phyloP scores from a whole-genome alignment of 1,140 invertebrate species.

The Adoxophyes honmai region DNA sequence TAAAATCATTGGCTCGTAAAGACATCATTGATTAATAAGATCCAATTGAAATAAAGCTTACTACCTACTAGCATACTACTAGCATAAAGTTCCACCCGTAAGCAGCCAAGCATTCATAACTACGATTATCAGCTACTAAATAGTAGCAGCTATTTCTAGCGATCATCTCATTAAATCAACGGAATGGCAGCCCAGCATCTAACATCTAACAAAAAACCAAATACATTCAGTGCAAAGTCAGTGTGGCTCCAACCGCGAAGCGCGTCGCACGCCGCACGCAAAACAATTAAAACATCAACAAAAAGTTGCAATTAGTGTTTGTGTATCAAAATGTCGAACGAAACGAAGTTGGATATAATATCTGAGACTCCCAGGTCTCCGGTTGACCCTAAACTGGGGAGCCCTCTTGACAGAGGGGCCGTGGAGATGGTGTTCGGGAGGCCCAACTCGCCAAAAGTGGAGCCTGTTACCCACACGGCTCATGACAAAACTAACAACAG shows the following conservation, averaged over 20 bases:
- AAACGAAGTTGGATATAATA: constrained; percentile 3
- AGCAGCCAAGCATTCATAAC: too few species aligned
- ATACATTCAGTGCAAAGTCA: background rate
- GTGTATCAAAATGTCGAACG: background rate
- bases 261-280: background rate
- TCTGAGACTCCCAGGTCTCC: constrained; percentile 1
- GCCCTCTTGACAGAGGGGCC: constrained; percentile 35
- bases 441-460: constrained; percentile 29
- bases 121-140: too few species aligned
- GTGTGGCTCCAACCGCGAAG: background rate
- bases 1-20: too few species aligned
- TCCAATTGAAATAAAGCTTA: too few species aligned
- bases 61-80: too few species aligned
- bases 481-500: constrained; percentile 36
- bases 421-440: constrained; percentile 58
- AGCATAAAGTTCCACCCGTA: too few species aligned
- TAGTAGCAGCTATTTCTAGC: background rate
- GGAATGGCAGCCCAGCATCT: background rate
- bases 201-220: constrained; percentile 3
- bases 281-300: background rate
- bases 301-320: background rate
- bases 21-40: too few species aligned
- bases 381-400: background rate
- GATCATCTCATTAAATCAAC: constrained; percentile 6
- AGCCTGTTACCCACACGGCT: constrained; percentile 35